These are phyloP conservation scores for Hydrozoanthus gracilis DNA, from an alignment of 92 coral and sea anemone genomes.

Conservation along the genomic window DNA sequence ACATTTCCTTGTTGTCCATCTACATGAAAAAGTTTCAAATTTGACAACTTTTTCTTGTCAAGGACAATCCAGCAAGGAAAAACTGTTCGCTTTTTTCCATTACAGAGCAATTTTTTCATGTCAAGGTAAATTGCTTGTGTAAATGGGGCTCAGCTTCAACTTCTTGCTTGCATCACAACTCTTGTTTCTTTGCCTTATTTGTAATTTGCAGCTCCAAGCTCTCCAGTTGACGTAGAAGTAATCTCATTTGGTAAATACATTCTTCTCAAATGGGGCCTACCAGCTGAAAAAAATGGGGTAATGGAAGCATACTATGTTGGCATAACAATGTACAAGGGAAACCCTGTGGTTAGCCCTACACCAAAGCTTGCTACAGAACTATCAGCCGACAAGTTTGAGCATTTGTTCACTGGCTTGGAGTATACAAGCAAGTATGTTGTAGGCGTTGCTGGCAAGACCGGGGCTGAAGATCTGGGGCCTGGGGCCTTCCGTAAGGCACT, in stretches of 20 bases:
- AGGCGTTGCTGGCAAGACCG: conserved; percentile 73
- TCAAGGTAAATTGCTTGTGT: no score
- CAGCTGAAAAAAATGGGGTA: conserved; percentile 74
- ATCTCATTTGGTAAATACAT: conserved; percentile 78
- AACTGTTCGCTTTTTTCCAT: no score
- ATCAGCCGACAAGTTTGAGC: conserved; percentile 5
- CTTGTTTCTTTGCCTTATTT: neutral
- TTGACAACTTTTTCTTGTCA: neutral
- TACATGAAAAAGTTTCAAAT: no score
- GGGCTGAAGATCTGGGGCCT: conserved; percentile 66
- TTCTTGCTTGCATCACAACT: neutral
- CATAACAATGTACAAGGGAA: conserved; percentile 15
- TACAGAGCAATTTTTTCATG: no score
- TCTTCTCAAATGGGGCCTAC: conserved; percentile 74
- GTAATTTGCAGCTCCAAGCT: conserved; percentile 72
- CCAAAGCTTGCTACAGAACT: neutral
- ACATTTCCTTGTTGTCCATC: no score
- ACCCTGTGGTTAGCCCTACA: neutral
- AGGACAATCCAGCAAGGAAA: neutral
- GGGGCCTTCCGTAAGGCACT: neutral
- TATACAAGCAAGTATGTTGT: conserved; percentile 69
- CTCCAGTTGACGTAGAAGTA: conserved; percentile 52
- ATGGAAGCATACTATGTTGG: conserved; percentile 69
- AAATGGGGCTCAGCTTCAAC: no score
- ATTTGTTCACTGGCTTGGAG: conserved; percentile 58